Percentiles rank a stretch among this genome's conserved stretches.
These are phyloP conservation scores for Arion vulgaris DNA, from an alignment of 1,140 invertebrate genomes.

Conservation along the genomic window DNA sequence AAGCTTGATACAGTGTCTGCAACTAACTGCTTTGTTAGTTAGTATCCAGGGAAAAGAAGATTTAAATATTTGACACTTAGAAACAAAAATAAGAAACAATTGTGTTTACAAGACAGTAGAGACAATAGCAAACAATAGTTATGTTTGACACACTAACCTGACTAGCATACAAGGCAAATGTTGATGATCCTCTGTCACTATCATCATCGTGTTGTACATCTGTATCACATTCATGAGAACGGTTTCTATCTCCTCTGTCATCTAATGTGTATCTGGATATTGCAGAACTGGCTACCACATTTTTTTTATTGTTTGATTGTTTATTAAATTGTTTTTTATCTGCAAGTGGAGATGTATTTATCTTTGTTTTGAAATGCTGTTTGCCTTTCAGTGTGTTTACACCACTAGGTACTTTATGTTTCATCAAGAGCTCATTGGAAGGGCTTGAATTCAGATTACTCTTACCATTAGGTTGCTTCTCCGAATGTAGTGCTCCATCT, in stretches of 20 bases:
- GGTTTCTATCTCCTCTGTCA: not conserved
- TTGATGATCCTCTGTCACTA: conserved; percentile 4
- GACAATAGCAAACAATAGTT: too few relatives aligned
- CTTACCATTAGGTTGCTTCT: not conserved
- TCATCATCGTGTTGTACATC: not conserved
- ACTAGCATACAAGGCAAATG: not conserved
- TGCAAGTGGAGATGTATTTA: not conserved
- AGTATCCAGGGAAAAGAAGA: too few relatives aligned
- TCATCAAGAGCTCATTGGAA: not conserved
- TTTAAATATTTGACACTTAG: too few relatives aligned
- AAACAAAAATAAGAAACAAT: not conserved
- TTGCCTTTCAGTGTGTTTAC: not conserved
- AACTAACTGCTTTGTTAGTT: too few relatives aligned
- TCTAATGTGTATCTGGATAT: not conserved
- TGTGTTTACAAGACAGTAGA: not conserved
- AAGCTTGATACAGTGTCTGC: too few relatives aligned
- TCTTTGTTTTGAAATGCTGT: not conserved
- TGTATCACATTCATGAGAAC: not conserved
- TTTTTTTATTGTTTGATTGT: not conserved
- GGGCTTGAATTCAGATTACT: not conserved
- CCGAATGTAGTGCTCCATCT: not conserved
- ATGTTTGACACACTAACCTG: conserved; percentile 7
- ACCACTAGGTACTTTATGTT: not conserved
- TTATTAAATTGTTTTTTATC: not conserved
- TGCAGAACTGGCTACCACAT: not conserved